These are phyloP conservation scores for Zenarchopterus dispar DNA, from an alignment of 2,797 vertebrate genomes.

Conservation along the genomic window DNA sequence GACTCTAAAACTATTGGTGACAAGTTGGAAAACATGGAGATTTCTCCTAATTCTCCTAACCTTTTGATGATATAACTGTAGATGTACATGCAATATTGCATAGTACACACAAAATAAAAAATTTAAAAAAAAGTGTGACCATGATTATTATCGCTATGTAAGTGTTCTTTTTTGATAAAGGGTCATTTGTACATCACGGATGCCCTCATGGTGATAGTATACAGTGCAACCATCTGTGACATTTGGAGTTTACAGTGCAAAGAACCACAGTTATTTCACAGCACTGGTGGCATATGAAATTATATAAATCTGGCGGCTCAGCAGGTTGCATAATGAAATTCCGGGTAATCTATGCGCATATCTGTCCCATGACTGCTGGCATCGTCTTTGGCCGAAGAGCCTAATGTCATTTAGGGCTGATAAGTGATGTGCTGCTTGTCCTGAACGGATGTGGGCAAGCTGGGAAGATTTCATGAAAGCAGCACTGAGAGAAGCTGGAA, in stretches of 20 bases:
- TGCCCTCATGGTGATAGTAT: background rate
- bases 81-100: too few relatives aligned
- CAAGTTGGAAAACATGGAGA: too few relatives aligned
- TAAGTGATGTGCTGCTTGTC: conserved; percentile 2
- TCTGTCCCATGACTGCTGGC: background rate
- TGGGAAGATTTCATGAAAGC: conserved; percentile 12
- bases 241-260: background rate
- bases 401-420: background rate
- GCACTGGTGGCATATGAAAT: conserved; percentile 1
- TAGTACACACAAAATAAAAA: too few relatives aligned
- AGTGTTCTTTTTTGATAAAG: background rate
- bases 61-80: too few relatives aligned
- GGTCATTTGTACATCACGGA: background rate
- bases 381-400: background rate
- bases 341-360: background rate
- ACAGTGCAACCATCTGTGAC: background rate
- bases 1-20: too few relatives aligned
- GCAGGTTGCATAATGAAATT: conserved; percentile 20
- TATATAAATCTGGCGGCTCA: conserved; percentile 7
- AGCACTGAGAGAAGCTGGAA: conserved; percentile 33
- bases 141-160: background rate
- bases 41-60: too few relatives aligned
- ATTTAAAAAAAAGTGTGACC: background rate
- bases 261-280: background rate
- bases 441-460: conserved; percentile 11